Base-by-base conservation (phyloP, 2,888 invertebrate genomes). In the Orchesella flavescens region DNA sequence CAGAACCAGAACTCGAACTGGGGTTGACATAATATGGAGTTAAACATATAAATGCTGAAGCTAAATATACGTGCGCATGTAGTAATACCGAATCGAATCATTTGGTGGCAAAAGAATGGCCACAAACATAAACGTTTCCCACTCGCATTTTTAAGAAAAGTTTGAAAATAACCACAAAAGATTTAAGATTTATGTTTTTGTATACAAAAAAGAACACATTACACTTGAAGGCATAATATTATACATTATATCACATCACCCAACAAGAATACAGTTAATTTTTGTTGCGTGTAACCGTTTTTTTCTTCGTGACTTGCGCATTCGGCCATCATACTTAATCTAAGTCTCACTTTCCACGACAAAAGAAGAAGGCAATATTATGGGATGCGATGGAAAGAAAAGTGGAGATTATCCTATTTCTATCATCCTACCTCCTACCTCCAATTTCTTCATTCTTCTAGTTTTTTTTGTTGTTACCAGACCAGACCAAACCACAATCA, bases 101-200 rank as follows among this genome's bases (percentile, higher is more conserved):
- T 59, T 68, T 61, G 55, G 71, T 34, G 55, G 76, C n/a, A 59
- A 68, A 82, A 74, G 34, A 34, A 21, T 73, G 68, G 59, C 71
- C 83, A 63, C 63, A 83, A 44, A 74, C 23, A 55, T 44, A 66
- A 23, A 65, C 68, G 17, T 43, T 21, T 53, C 49, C 69, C 53
- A 24, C 15, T 55, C 53, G 24, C 34, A 34, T 34, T 34, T n/a
- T 34, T 34, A 34, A 7, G 3, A 34, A 34, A 2, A 7, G 7
- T 34, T 34, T 34, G 34, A 34, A 34, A 34, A 34, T 7, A 34
- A 34, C 34, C 34, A 34, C 17, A 53, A 15, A 53, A 53, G 15
- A 53, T n/a, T 68, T 46, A 43, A 57, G n/a, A 57, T n/a, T n/a
- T 13, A 7, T 10, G 9, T 46, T 46, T 46, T 46, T n/a, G n/a